A percentile compares a stretch with the other conserved stretches of the same genome.
Evolutionary conservation across 2,797 vertebrate genomes (phyloP).

Genomic region (Gambusia yucatana): DNA sequence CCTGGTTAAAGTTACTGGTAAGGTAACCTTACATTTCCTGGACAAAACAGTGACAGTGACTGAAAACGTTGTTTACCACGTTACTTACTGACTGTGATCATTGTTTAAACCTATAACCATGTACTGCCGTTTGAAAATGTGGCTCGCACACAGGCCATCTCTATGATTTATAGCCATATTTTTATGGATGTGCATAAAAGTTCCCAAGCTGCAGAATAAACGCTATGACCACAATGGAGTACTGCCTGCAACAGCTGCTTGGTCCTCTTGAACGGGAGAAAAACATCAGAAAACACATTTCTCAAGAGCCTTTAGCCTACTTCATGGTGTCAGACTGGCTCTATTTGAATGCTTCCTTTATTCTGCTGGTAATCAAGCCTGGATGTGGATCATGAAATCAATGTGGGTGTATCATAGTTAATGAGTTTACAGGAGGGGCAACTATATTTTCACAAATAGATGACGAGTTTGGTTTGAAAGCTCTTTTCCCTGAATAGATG

Average conservation of each 20-base stretch:
- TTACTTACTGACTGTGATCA: neutral
- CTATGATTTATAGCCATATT: neutral
- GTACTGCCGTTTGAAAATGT: neutral
- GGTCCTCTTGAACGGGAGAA: too few species aligned
- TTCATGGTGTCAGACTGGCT: too few species aligned
- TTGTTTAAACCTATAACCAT: neutral
- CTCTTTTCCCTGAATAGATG: neutral
- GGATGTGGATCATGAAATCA: too few species aligned
- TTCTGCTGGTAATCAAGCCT: too few species aligned
- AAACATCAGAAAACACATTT: too few species aligned
- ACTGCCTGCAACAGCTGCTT: neutral
- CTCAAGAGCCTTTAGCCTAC: too few species aligned
- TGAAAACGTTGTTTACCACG: neutral
- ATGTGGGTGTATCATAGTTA: neutral
- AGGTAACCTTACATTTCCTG: neutral
- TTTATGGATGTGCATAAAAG: neutral
- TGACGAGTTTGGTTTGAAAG: neutral
- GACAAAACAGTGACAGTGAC: neutral
- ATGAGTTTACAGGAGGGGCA: neutral
- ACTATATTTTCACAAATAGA: neutral
- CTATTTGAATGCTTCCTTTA: too few species aligned
- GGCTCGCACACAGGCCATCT: neutral
- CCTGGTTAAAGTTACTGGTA: neutral
- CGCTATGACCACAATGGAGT: neutral
- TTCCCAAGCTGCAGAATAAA: conserved; percentile 2